Conservation (phyloP, 92 coral and sea anemone species). For the Zoanthus sociatus region DNA sequence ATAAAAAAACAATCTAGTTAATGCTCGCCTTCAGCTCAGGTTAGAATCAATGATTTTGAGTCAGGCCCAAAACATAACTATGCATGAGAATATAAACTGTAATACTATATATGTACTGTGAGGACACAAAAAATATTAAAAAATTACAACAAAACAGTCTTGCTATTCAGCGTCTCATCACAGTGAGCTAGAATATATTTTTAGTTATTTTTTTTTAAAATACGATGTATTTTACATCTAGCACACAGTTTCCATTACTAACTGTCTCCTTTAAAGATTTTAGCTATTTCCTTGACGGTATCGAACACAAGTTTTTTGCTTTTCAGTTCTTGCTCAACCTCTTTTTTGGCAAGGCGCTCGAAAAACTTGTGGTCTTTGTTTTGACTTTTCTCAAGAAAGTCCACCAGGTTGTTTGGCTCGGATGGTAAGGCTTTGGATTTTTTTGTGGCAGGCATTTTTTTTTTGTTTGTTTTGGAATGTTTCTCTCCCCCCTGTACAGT, state of each 20-base stretch:
- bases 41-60: background rate
- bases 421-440: too few species aligned
- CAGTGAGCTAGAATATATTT: background rate
- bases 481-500: too few species aligned
- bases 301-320: too few species aligned
- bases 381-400: too few species aligned
- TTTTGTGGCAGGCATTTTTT: too few species aligned
- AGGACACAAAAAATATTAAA: too few species aligned
- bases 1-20: background rate
- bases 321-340: too few species aligned
- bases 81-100: background rate
- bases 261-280: background rate
- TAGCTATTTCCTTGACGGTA: too few species aligned
- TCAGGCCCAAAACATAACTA: background rate
- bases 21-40: background rate
- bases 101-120: background rate
- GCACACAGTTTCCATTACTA: background rate
- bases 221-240: background rate
- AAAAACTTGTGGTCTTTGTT: too few species aligned
- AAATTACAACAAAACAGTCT: background rate
- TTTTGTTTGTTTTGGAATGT: too few species aligned
- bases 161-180: background rate
- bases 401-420: too few species aligned
- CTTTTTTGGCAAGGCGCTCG: too few species aligned
- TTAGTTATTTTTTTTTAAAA: background rate